Evolutionary conservation across 1,140 invertebrate genomes (phyloP), one percentile per base, ranked within the genome.

Genomic region (Samia ricini): DNA sequence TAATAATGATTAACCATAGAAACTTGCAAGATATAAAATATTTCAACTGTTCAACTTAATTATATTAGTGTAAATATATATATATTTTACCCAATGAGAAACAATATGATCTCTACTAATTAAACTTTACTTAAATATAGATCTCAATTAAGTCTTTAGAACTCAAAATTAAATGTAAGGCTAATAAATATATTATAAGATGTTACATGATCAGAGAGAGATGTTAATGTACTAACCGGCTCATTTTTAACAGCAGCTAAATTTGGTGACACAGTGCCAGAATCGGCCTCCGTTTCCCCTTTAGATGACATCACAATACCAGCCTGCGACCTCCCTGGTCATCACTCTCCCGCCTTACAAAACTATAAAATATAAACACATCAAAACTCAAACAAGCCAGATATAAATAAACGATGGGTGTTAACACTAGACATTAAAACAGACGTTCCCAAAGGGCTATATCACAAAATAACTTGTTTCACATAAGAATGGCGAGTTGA

Each of bases 221-320:
- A 36, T 15, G 10, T 22, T 22, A 8, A 22, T 52, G 20, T 77
- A 85, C 79, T 85, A 64, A 91, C 88, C 78, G 85, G 87, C 84
- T 91, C 89, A 91, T 91, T 90, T 83, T 91, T 91, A 65, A 89
- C 82, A 71, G 73, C 67, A 66, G 78, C 64, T 63, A 86, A 71
- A 78, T 89, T 89, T 63, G 89, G 89, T 75, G 89, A 91, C 77
- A 91, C 82, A 56, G 89, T 91, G 85, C 88, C 89, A 74, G 89
- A 91, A 68, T 91, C 90, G 77, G 90, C 89, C 85, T 91, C 90
- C 73, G 89, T 91, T 87, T 91, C 90, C 78, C 88, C 90, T 86
- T 90, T 88, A 83, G 89, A 89, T 90, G 90, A 91, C 90, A 91
- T 91, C 87, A 91, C 90, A 91, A 83, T 82, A 78, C 77, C 77